phyloP scores from a whole-genome alignment of 2,113 vertebrate species.

The Numenius arquata region DNA sequence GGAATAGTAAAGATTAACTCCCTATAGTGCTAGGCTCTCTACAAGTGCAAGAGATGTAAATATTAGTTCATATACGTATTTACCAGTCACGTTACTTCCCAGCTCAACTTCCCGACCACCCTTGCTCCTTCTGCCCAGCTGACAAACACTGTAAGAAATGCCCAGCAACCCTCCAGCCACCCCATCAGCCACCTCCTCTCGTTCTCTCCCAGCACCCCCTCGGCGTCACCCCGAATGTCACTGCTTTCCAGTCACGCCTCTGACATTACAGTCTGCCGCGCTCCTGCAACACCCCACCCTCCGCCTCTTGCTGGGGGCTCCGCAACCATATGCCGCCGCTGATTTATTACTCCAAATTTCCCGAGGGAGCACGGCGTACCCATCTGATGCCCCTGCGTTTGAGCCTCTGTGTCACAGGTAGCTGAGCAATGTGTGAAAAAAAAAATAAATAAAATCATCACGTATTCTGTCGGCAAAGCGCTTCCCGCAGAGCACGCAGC shows the following conservation, averaged over 20 bases:
- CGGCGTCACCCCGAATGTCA: accelerated
- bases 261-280: background rate
- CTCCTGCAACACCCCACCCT: background rate
- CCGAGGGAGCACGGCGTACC: background rate
- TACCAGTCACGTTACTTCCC: background rate
- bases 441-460: background rate
- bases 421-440: background rate
- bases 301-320: background rate
- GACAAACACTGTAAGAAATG: accelerated
- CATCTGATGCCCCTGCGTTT: background rate
- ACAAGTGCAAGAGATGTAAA: background rate
- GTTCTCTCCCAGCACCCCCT: background rate
- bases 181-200: background rate
- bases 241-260: background rate
- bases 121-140: background rate
- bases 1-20: background rate
- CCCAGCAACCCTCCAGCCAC: background rate
- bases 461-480: accelerated
- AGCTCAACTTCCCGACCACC: background rate
- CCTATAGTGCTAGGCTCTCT: background rate
- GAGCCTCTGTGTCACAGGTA: conserved; percentile 2
- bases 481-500: background rate
- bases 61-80: background rate
- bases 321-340: background rate
- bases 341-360: background rate